Base-by-base conservation (phyloP, 2,113 vertebrate genomes). In the Semnornis frantzii region DNA sequence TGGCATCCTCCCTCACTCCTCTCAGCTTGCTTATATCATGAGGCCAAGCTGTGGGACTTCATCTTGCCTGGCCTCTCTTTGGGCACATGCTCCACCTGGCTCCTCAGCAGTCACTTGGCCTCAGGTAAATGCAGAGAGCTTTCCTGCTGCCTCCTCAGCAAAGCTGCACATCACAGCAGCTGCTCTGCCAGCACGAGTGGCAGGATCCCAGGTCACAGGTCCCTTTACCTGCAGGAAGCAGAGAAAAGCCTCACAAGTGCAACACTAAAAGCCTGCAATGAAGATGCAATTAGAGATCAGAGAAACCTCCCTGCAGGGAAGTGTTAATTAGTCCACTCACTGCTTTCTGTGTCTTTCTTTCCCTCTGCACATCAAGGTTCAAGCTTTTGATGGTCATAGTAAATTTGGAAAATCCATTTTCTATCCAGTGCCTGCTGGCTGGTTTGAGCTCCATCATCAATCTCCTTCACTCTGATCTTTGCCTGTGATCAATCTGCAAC, bases 291-390 rank as follows among this genome's bases (percentile, higher is more conserved):
- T 92, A 93, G 84, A 94, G 87, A 96, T 95, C 91, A 93, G 92
- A 96, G 84, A 30, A 91, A 64, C 34, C 31, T 91, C 89, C 78
- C 73, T n/a, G 76, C 46, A 76, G 75, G 60, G 57, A 95, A 80
- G 91, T 94, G 95, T 91, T 95, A 95, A 96, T 94, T 94, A 91
- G 81, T 84, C 52, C 72, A 85, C 73, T 90, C 86, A 91, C 89
- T 78, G 57, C 54, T 82, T 82, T 28, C 55, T 44, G 15, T 69
- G n/a, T 76, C 55, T 87, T 33, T 87, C 75, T 78, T 60, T 86
- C 72, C 74, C 59, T 59, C 55, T 57, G 88, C 50, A 76, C 68
- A 75, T 79, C 63, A 70, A 39, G 89, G 68, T 91, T 79, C 81
- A 93, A 70, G 74, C 59, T 92, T 85, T 89, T 91, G 87, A 85